These are phyloP conservation scores for Erebia ligea DNA, from an alignment of 2,888 invertebrate genomes.

Conservation along the genomic window DNA sequence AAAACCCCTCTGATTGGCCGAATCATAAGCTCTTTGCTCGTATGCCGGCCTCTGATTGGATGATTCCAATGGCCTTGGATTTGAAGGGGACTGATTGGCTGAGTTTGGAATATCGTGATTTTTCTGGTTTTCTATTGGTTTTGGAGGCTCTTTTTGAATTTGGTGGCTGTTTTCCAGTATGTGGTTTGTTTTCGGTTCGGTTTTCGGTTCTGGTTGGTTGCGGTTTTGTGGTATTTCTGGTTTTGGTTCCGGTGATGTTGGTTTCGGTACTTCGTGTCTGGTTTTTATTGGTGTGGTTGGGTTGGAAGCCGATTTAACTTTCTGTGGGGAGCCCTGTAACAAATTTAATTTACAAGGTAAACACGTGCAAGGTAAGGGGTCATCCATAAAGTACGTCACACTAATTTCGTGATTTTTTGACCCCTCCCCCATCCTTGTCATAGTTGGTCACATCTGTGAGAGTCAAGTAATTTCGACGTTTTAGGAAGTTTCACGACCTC, in stretches of 20 bases:
- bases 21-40: conserved; percentile 36
- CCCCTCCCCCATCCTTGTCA: too few species aligned
- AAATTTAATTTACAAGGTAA: too few species aligned
- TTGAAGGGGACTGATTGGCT: conserved; percentile 39
- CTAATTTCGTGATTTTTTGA: too few species aligned
- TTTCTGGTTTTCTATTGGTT: neutral
- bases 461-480: too few species aligned
- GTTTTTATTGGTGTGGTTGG: conserved; percentile 38
- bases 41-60: conserved; percentile 30
- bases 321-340: conserved; percentile 23
- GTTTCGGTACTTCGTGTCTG: conserved; percentile 28
- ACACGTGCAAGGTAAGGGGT: too few species aligned
- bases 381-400: too few species aligned
- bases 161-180: conserved; percentile 18
- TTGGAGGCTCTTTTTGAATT: conserved; percentile 5
- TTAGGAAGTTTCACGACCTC: too few species aligned
- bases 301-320: conserved; percentile 39
- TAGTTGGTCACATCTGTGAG: too few species aligned
- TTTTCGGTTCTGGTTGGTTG: conserved; percentile 25
- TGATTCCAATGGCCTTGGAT: conserved; percentile 28
- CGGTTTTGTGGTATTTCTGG: conserved; percentile 42
- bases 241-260: conserved; percentile 34
- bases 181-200: conserved; percentile 27
- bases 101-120: neutral
- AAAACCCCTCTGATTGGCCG: conserved; percentile 31